These are phyloP conservation scores for Herpetotheres cachinnans DNA, from an alignment of 2,113 vertebrate genomes.

Conservation along the genomic window DNA sequence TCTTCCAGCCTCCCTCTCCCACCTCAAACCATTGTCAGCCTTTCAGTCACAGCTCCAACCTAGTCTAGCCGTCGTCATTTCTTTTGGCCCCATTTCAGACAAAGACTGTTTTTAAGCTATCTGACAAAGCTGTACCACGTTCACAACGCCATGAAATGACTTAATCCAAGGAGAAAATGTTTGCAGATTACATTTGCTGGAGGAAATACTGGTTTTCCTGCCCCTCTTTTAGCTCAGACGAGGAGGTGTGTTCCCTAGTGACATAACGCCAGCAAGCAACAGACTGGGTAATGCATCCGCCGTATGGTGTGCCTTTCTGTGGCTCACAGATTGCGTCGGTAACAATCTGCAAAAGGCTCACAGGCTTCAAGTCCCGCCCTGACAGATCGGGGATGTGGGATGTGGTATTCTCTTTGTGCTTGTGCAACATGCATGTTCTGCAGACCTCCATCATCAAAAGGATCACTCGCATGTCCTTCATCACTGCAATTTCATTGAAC, in stretches of 20 bases:
- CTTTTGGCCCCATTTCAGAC: background rate
- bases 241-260: background rate
- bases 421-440: background rate
- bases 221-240: background rate
- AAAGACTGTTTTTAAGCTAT: background rate
- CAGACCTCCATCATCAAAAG: background rate
- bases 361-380: background rate
- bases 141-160: background rate
- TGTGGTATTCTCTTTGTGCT: accelerated
- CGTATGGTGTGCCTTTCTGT: accelerated
- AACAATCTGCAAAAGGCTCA: background rate
- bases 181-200: background rate
- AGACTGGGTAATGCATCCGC: no score
- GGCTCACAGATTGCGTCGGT: background rate
- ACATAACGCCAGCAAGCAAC: background rate
- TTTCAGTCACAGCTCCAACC: background rate
- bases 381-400: accelerated
- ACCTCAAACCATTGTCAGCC: background rate
- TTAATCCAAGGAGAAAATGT: background rate
- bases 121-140: background rate
- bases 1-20: background rate
- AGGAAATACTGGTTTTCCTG: background rate
- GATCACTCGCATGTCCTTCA: background rate
- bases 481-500: accelerated
- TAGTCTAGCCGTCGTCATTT: background rate